A percentile compares a stretch with the other conserved stretches of the same genome.
Conservation (phyloP, 2,888 invertebrate species). For the Pelosia muscerda region DNA sequence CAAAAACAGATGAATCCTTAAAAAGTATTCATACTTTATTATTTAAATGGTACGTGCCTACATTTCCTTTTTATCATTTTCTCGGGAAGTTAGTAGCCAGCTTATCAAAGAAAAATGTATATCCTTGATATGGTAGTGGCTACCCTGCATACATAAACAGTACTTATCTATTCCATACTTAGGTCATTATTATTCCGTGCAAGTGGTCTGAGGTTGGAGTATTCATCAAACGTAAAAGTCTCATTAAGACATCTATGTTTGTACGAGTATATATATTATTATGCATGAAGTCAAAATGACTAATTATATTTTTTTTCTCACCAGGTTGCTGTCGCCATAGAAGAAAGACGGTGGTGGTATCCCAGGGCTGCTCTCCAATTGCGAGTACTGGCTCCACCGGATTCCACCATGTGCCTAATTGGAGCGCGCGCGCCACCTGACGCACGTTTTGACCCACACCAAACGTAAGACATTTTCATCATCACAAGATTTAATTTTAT, state of each 20-base stretch:
- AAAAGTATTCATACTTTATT: background rate
- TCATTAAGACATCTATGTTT: no score
- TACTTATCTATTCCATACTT: no score
- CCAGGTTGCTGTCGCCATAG: slow-evolving; percentile 88
- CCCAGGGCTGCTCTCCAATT: slow-evolving; percentile 87
- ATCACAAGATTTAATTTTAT: slow-evolving; percentile 32
- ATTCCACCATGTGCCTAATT: slow-evolving; percentile 88
- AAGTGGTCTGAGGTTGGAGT: no score
- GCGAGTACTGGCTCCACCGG: slow-evolving; percentile 87
- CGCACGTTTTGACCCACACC: slow-evolving; percentile 79
- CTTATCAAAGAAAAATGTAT: no score
- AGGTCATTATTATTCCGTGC: no score
- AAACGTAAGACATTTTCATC: no score
- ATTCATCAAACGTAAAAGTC: no score
- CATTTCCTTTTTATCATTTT: background rate
- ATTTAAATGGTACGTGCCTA: background rate
- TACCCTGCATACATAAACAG: no score
- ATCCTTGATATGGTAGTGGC: no score
- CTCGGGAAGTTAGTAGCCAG: background rate
- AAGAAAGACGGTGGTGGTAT: slow-evolving; percentile 88
- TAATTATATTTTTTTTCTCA: slow-evolving; percentile 18
- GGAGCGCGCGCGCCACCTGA: slow-evolving; percentile 87
- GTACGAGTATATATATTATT: no score
- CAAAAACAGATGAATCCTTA: background rate
- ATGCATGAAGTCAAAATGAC: background rate